These are phyloP conservation scores for Acipenser ruthenus DNA, from an alignment of 2,797 vertebrate genomes.

Conservation along the genomic window DNA sequence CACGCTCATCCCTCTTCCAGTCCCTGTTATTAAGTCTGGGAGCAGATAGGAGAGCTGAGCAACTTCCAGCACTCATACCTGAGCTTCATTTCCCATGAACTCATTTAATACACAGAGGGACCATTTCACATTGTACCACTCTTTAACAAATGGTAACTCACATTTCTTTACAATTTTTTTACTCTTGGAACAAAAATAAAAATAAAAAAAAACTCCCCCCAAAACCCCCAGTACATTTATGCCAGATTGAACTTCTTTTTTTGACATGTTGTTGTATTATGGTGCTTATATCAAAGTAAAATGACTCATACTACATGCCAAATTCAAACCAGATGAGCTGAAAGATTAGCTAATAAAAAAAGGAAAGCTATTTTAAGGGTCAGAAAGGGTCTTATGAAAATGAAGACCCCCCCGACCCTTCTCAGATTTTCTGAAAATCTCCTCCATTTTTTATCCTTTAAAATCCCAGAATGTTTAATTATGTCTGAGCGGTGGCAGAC, in stretches of 20 bases:
- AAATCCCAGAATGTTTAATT: too few species aligned
- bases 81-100: neutral
- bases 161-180: too few species aligned
- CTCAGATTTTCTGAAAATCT: too few species aligned
- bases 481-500: too few species aligned
- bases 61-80: neutral
- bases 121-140: too few species aligned
- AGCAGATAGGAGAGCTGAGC: neutral
- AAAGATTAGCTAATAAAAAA: conserved; percentile 17
- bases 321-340: conserved; percentile 20
- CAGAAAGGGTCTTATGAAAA: conserved; percentile 11
- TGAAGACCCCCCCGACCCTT: too few species aligned
- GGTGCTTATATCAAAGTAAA: conserved; percentile 17
- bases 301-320: conserved; percentile 17
- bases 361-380: conserved; percentile 12
- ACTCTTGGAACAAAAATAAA: too few species aligned
- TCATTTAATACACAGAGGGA: neutral
- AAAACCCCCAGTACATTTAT: too few species aligned
- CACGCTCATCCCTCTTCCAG: neutral
- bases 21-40: neutral
- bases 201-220: too few species aligned
- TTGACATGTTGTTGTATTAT: conserved; percentile 14
- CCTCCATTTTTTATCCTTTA: too few species aligned
- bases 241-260: neutral
- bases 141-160: too few species aligned